Percentiles rank a stretch among this genome's conserved stretches.
These are phyloP conservation scores for Etheostoma perlongum DNA, from an alignment of 2,797 vertebrate genomes.

Conservation along the genomic window DNA sequence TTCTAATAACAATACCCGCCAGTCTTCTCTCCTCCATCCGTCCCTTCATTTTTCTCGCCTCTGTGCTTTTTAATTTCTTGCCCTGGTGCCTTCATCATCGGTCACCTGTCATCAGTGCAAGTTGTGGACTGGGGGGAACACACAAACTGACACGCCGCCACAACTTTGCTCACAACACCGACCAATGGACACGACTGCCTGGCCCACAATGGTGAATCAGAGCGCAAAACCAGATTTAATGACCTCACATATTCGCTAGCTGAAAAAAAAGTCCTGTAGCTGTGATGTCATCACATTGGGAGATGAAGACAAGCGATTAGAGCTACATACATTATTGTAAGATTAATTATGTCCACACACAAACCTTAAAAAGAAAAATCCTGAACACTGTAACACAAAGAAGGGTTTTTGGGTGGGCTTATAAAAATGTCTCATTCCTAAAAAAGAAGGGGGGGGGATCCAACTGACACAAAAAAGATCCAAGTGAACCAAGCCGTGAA, in stretches of 20 bases:
- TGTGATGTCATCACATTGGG: conserved; percentile 40
- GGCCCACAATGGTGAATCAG: conserved; percentile 43
- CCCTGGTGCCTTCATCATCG: conserved; percentile 81
- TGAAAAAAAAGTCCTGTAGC: neutral
- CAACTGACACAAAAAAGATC: conserved; percentile 5
- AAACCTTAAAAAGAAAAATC: neutral
- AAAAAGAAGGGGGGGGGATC: neutral
- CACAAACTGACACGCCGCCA: conserved; percentile 55
- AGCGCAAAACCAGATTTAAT: conserved; percentile 38
- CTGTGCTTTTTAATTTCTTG: conserved; percentile 85
- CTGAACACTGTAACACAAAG: conserved; percentile 21
- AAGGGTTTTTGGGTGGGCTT: conserved; percentile 7
- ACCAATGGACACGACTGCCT: conserved; percentile 39
- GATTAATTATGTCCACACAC: conserved; percentile 30
- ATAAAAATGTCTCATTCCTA: neutral
- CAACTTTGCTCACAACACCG: conserved; percentile 63
- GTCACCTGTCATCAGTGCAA: conserved; percentile 79
- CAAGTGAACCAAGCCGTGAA: conserved; percentile 9
- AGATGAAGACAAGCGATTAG: conserved; percentile 5
- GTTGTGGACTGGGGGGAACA: conserved; percentile 48
- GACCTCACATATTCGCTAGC: conserved; percentile 15
- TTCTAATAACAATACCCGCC: conserved; percentile 78
- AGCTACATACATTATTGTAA: neutral
- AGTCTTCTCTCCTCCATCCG: conserved; percentile 50
- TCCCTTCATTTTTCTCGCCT: conserved; percentile 69